These are phyloP conservation scores for Mungos mungo DNA, from an alignment of 2,113 vertebrate genomes.

Conservation along the genomic window DNA sequence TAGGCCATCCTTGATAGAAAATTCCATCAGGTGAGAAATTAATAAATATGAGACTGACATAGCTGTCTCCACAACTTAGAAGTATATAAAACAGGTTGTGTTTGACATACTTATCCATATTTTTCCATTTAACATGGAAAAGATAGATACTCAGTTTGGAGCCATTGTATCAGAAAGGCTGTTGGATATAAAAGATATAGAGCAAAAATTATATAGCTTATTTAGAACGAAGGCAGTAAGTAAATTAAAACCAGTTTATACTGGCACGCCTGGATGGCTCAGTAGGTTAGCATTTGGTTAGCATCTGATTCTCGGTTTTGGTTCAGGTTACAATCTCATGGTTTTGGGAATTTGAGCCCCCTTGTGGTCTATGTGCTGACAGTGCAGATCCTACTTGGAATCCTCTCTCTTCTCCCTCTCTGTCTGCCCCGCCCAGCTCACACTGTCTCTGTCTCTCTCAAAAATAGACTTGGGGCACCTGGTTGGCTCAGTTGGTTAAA, in stretches of 20 bases:
- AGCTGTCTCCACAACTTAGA: neutral
- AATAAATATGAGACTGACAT: neutral
- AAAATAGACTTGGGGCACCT: neutral
- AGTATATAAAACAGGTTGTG: neutral
- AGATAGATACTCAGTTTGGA: constrained; percentile 5
- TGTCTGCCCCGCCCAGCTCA: neutral
- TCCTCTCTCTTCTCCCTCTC: neutral
- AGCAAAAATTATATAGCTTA: neutral
- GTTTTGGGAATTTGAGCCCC: neutral
- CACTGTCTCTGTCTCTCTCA: neutral
- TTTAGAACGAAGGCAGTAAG: neutral
- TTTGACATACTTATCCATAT: neutral
- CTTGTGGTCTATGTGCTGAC: neutral
- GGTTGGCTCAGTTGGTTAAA: no score
- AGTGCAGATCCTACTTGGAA: neutral
- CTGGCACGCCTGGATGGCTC: neutral
- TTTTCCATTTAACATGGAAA: constrained; percentile 5
- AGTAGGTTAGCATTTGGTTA: neutral
- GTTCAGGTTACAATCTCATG: neutral
- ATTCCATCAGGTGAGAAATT: neutral
- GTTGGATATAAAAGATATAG: neutral
- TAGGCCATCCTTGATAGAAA: constrained; percentile 17
- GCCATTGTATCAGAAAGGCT: neutral
- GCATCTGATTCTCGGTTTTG: neutral
- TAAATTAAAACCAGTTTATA: neutral